Evolutionary conservation across 2,888 invertebrate genomes (phyloP), one percentile per base, ranked within the genome.

Genomic region (Nemurella pictetii): DNA sequence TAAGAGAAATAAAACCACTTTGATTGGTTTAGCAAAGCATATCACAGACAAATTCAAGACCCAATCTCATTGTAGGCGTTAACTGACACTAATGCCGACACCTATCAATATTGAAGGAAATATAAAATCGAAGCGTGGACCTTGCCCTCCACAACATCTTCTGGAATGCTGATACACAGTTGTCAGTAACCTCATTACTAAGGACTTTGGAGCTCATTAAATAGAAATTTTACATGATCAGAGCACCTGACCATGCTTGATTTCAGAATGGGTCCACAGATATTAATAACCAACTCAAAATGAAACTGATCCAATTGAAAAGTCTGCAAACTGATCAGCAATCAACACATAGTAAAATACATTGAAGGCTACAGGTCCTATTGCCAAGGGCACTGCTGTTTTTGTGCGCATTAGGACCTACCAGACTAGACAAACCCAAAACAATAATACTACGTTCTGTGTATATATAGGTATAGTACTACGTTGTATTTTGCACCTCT

Each of bases 381-480:
- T 87, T 88, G 88, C 89, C 89, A 90, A 90, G 90, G 90, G 89
- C 90, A 90, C 88, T 86, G 88, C 9, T 88, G 89, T 89, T 90
- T 90, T 90, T 89, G 89, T 89, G 90, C 91, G 91, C 90, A 91
- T 90, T 90, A 89, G 73, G 83, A 36, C 81, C 25, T 35, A 75
- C 27, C 5, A 75, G 75, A 26, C 75, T 75, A 75, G 75, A 35
- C 81, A 25, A 29, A 36, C 25, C 81, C 81, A 87, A 87, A 88
- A 88, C 87, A 88, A 88, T 87, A 55, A 55, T 55, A 35, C 35
- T 35, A 35, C 35, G 35, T 35, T 35, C 12, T 12, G 35, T 12
- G 35, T 35, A 35, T 35, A 35, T 35, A 55, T 55, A 55, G 55
- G 55, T 55, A 7, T 55, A 55, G 55, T 55, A 55, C 55, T 55